Evolutionary conservation across 2,113 vertebrate species (phyloP).

Genomic region (Anoura caudifer): DNA sequence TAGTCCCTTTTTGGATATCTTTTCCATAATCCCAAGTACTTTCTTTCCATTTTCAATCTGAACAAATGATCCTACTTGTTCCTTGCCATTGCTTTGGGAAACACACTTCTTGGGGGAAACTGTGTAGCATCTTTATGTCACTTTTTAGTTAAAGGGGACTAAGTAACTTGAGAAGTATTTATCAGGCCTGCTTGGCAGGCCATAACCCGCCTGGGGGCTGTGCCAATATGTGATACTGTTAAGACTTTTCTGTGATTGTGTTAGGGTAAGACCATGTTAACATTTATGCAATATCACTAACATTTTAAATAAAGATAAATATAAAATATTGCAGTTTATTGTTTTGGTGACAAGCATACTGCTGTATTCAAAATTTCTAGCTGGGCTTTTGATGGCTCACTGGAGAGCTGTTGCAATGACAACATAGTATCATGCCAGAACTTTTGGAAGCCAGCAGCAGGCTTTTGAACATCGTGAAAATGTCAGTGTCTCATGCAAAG

Average conservation of each 20-base stretch:
- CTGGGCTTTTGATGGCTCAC: conserved; percentile 71
- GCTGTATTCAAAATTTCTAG: conserved; percentile 69
- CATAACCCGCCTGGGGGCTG: conserved; percentile 67
- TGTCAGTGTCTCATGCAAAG: conserved; percentile 80
- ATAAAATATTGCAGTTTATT: conserved; percentile 76
- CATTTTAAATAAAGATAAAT: conserved; percentile 82
- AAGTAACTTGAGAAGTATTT: conserved; percentile 70
- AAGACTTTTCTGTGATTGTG: conserved; percentile 77
- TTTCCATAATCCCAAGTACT: conserved; percentile 46
- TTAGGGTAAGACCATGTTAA: conserved; percentile 79
- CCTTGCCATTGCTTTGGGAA: conserved; percentile 71
- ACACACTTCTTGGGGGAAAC: conserved; percentile 71
- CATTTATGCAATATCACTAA: conserved; percentile 74
- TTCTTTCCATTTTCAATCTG: conserved; percentile 56
- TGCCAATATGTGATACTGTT: conserved; percentile 76
- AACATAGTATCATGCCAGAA: conserved; percentile 42
- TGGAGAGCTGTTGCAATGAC: conserved; percentile 65
- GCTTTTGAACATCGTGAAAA: conserved; percentile 75
- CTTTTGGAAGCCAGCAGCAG: conserved; percentile 74
- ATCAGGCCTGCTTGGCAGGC: conserved; percentile 65
- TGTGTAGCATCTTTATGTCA: conserved; percentile 72
- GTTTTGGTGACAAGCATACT: conserved; percentile 74
- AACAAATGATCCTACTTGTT: conserved; percentile 65
- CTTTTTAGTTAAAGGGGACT: conserved; percentile 74
- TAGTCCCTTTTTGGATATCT: conserved; percentile 51